Evolutionary conservation across 2,797 vertebrate species (phyloP), one percentile per base, ranked within the genome.

Genomic region (Sandelia bainsii): DNA sequence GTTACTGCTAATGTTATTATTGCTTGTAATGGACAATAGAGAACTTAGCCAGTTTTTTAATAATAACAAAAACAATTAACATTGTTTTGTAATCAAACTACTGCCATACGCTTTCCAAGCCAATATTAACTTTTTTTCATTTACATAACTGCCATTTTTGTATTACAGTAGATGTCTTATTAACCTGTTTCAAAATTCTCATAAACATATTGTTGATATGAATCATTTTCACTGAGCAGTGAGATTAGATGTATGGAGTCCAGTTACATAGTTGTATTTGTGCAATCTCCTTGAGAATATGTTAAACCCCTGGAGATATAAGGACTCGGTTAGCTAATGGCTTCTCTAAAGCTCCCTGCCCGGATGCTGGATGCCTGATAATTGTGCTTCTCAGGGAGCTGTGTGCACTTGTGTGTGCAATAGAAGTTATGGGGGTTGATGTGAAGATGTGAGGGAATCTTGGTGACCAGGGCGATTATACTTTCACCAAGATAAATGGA

Each of bases 291-390:
- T 27, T 50, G 23, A 62, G 70, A 73, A 44, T 80, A 67, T 8
- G 19, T 82, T 69, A 77, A 83, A 39, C 37, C 72, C 82, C 57
- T 9, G 23, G 63, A 79, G 79, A 75, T 76, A 54, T 4, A 51
- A 76, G 34, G 75, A 70, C 72, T 83, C 11, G 3, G 59, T 79
- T 61, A 53, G 67, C 64, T 87, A 83, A 86, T 86, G 56, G 77
- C 66, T 77, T 81, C 63, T 76, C 54, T 65, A 52, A 69, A 82
- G 59, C 29, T 9, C 27, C 20, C 67, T 59, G 65, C 70, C 25
- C 4, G 16, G 42, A 51, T 75, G 58, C 77, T 62, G 63, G 61
- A 63, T 67, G 67, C 69, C 65, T 76, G 69, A 58, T 74, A 75
- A 86, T 83, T 85, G 66, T 74, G n/a, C 77, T 57, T 83, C 72